Base-by-base conservation (phyloP, 1,140 invertebrate species). In the Zaprionus africanus region DNA sequence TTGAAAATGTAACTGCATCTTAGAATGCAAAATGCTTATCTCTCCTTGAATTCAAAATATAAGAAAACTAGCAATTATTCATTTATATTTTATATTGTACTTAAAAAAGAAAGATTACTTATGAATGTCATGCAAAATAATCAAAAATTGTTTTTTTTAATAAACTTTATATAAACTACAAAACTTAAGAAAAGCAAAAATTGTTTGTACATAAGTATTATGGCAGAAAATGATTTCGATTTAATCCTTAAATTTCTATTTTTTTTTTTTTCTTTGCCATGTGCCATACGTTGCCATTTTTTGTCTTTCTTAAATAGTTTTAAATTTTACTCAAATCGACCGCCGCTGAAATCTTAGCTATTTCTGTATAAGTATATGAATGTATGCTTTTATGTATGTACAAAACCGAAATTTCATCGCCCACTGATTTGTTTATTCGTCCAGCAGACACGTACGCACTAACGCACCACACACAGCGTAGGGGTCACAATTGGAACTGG, bases 401-500 rank as follows among this genome's bases (percentile, higher is more conserved):
- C 74, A 84, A 68, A 61, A 63, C 62, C 2, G 22, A 71, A 68
- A 65, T 59, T 78, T 51, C 1, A 76, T 63, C 64, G 59, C 57
- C 63, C 60, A 53, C 62, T 12, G 49, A 3, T 7, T 1, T 34
- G 15, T 57, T 54, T 86, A 91, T 64, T 92, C 88, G 92, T 93
- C 96, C 94, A 84, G 94, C 93, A 96, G 93, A 79, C 95, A 95
- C n/a, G 96, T 97, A 67, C 96, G 94, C 0, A 97, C 94, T 4
- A 97, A 90, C 4, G 95, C 94, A 70, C 96, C 94, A 58, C 94
- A 94, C 1, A 97, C 96, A 9, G 93, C 93, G 91, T 98, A 98
- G 0, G 97, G 97, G 93, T 98, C 97, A 90, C 97, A 97, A 90
- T 98, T 98, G 67, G 97, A 97, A 41, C 97, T 95, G 12, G 97